Base-by-base conservation (phyloP, 2,797 vertebrate genomes). In the Lithobates sylvaticus region DNA sequence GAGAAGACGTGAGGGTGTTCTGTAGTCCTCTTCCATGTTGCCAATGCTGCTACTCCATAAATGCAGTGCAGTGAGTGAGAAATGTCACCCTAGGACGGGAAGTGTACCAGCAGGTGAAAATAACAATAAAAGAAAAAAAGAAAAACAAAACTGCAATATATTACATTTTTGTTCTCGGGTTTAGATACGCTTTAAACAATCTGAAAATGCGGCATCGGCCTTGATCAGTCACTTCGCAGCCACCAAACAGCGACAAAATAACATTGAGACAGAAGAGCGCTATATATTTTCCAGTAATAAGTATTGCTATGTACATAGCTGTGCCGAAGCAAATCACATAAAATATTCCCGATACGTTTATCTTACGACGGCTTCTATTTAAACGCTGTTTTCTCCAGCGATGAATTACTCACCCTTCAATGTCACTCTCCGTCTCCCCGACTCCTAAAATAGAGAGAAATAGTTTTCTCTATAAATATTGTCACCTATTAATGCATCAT, bases 391-490 rank as follows among this genome's bases (percentile, higher is more conserved):
- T 67, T 69, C 65, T 79, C 42, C 68, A 26, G 64, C 18, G 64
- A 32, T 76, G 73, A 77, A 47, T 82, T 76, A 86, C 76, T 81
- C 80, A 67, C 26, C 75, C 75, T 87, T 83, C 81, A 86, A 68
- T 87, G 85, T 87, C 85, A 78, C 47, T 76, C 21, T 10, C 44
- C 32, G 34, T 21, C 58, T 85, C 32, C 61, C 67, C 10, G 47
- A 73, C 64, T 71, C 50, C 81, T 29, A 21, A 78, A 77, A 64
- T 39, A 50, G 64, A 78, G 80, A 78, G 64, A 78, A 83, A 87
- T 86, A 70, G 80, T 36, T 64, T 8, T 54, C 64, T 76, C 90
- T 85, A 84, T 89, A 68, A 90, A 90, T 90, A 88, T 89, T 88
- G 74, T 88, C 89, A 69, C 27, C 42, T 86, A 42, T 39, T 76